Conservation (phyloP, 2,797 vertebrate genomes). For the Siniperca obscura region DNA sequence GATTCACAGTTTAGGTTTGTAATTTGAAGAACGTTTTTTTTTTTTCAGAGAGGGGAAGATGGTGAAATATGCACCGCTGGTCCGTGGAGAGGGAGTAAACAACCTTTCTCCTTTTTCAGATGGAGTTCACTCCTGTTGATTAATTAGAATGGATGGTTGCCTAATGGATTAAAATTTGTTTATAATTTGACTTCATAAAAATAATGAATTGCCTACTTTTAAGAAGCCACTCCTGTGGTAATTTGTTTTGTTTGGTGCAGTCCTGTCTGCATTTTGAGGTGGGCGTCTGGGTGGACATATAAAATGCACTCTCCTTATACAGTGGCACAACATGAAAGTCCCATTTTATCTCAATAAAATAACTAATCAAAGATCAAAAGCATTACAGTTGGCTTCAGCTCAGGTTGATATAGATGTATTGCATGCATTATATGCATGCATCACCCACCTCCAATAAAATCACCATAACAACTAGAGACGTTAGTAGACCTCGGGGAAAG, state of each 20-base stretch:
- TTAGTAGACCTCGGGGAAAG: constrained; percentile 84
- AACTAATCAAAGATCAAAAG: constrained; percentile 83
- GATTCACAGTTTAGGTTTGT: constrained; percentile 88
- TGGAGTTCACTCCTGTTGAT: constrained; percentile 86
- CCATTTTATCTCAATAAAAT: constrained; percentile 81
- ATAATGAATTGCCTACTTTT: constrained; percentile 84
- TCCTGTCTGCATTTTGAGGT: constrained; percentile 64
- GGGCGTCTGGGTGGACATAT: constrained; percentile 68
- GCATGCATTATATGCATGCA: constrained; percentile 76
- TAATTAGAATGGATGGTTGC: constrained; percentile 87
- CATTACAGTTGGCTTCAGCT: constrained; percentile 77
- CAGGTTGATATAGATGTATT: constrained; percentile 81
- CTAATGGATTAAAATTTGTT: constrained; percentile 87
- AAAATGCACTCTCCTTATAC: constrained; percentile 62
- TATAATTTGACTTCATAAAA: constrained; percentile 87
- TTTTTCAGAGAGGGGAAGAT: constrained; percentile 64
- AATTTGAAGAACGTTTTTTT: constrained; percentile 81
- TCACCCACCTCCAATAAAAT: constrained; percentile 86
- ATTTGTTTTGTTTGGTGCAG: constrained; percentile 80
- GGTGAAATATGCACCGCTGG: constrained; percentile 84
- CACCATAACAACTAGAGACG: constrained; percentile 83
- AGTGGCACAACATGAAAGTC: constrained; percentile 72
- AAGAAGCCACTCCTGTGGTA: constrained; percentile 79
- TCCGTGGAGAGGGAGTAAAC: constrained; percentile 82
- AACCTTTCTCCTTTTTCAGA: constrained; percentile 84